A percentile compares a stretch with the other conserved stretches of the same genome.
Conservation (phyloP, 1,140 invertebrate genomes). For the Drosophila aff. region DNA sequence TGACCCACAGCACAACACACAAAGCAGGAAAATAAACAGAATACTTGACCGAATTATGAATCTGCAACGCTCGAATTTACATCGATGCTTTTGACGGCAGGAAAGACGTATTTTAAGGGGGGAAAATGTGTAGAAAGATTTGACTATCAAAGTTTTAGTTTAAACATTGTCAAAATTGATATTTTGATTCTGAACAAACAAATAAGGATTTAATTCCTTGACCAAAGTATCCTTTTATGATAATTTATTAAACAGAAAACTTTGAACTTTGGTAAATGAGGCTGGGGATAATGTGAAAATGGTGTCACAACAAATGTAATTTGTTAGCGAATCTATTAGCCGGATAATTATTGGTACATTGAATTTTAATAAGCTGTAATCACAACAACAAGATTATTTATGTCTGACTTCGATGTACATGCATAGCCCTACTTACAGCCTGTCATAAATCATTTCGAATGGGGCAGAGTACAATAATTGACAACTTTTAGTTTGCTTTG, state of each 20-base stretch:
- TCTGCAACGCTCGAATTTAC: constrained; percentile 13
- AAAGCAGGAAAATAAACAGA: constrained; percentile 32
- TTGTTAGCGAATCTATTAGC: not conserved
- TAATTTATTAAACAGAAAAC: not conserved
- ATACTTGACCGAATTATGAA: constrained; percentile 24
- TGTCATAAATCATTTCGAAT: constrained; percentile 1
- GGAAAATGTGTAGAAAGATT: not conserved
- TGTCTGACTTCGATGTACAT: not conserved
- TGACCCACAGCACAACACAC: constrained; percentile 17
- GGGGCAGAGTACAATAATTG: constrained; percentile 6
- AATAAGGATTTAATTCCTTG: not conserved
- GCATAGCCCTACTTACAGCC: not conserved
- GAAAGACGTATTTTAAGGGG: not conserved
- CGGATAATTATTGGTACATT: not conserved
- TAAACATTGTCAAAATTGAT: not conserved
- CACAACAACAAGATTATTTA: not conserved
- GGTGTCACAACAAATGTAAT: not conserved
- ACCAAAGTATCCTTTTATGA: not conserved
- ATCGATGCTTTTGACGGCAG: constrained; percentile 4
- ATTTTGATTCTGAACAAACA: not conserved
- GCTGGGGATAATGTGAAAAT: not conserved
- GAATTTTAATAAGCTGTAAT: not conserved
- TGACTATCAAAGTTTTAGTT: not conserved
- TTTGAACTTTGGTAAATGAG: not conserved
- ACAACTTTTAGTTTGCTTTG: constrained; percentile 16